Conservation (phyloP, 2,113 vertebrate genomes). For the Colaptes auratus region DNA sequence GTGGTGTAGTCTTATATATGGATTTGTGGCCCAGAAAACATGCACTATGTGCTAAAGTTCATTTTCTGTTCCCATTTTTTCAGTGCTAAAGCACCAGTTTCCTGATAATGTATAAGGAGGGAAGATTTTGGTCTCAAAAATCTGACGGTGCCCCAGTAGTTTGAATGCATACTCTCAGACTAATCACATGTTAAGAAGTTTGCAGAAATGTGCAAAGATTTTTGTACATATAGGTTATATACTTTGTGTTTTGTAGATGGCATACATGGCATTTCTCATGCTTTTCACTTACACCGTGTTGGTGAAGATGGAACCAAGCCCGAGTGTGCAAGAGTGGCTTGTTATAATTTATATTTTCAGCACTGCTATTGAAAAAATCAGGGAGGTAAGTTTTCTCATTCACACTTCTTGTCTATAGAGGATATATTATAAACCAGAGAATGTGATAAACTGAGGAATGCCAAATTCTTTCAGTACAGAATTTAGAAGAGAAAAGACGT, state of each 20-base stretch:
- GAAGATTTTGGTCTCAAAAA: background rate
- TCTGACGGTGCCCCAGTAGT: background rate
- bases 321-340: conserved; percentile 90
- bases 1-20: background rate
- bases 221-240: background rate
- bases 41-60: fast-evolving
- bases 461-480: background rate
- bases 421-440: background rate
- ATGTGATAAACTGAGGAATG: background rate
- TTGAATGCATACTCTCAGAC: background rate
- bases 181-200: background rate
- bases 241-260: conserved; percentile 79
- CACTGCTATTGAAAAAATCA: conserved; percentile 89
- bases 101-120: background rate
- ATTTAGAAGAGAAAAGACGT: background rate
- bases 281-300: conserved; percentile 91
- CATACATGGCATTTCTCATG: conserved; percentile 91
- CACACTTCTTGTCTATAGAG: background rate
- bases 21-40: background rate
- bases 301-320: conserved; percentile 88
- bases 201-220: background rate
- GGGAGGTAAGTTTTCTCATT: conserved; percentile 84
- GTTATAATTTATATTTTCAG: conserved; percentile 90
- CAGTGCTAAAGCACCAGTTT: background rate
- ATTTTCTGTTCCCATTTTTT: background rate